These are phyloP conservation scores for Siderastrea radians DNA, from an alignment of 92 coral and sea anemone species.

Conservation along the genomic window DNA sequence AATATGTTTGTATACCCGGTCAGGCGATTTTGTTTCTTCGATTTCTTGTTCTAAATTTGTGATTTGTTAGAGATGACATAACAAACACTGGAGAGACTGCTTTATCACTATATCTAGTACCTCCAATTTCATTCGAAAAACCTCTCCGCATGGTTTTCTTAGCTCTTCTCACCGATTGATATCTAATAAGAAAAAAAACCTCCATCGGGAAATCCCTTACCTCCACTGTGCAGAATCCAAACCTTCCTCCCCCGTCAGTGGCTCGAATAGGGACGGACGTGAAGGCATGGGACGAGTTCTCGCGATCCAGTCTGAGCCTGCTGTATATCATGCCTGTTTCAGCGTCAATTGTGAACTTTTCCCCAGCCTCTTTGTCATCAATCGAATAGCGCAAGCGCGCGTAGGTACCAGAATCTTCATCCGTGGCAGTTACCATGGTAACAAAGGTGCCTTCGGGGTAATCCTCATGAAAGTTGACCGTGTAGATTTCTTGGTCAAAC, in stretches of 20 bases:
- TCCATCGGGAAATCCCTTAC: slow-evolving; percentile 35
- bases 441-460: slow-evolving; percentile 93
- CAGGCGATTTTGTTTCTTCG: too few species aligned
- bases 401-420: slow-evolving; percentile 89
- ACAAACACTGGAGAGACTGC: too few species aligned
- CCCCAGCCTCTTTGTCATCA: slow-evolving; percentile 86
- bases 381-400: slow-evolving; percentile 88
- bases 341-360: slow-evolving; percentile 88
- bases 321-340: slow-evolving; percentile 96
- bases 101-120: too few species aligned
- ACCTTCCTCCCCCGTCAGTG: slow-evolving; percentile 94
- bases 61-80: too few species aligned
- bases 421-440: slow-evolving; percentile 98
- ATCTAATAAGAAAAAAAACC: too few species aligned
- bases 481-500: slow-evolving; percentile 81
- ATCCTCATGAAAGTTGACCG: slow-evolving; percentile 88
- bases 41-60: too few species aligned
- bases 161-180: too few species aligned
- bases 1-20: neutral
- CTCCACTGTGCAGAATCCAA: slow-evolving; percentile 95
- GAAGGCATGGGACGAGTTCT: slow-evolving; percentile 82
- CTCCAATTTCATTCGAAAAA: too few species aligned
- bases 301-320: slow-evolving; percentile 91
- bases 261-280: slow-evolving; percentile 92
- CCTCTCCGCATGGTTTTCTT: too few species aligned